A percentile compares a stretch with the other conserved stretches of the same genome.
Conservation (phyloP, 1,140 invertebrate species). For the Tetraneura akinire region DNA sequence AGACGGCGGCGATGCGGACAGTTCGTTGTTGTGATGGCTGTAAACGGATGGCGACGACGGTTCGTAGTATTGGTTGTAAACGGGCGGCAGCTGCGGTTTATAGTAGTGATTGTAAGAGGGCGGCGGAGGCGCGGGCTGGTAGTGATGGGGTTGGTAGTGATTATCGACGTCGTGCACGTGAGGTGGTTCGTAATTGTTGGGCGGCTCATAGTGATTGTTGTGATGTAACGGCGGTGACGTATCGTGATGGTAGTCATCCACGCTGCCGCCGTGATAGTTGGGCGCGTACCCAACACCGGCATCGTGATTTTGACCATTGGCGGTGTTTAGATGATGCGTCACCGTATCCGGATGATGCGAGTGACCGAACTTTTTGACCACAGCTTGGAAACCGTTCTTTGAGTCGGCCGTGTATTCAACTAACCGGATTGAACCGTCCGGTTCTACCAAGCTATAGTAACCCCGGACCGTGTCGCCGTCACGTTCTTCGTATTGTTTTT, state of each 20-base stretch:
- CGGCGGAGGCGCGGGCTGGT: neutral
- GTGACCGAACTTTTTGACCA: constrained; percentile 48
- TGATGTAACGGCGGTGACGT: too few species aligned
- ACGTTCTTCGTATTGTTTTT: constrained; percentile 58
- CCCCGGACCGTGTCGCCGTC: constrained; percentile 55
- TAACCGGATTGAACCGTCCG: constrained; percentile 56
- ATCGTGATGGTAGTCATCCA: neutral
- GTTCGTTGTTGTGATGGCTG: neutral
- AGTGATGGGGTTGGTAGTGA: neutral
- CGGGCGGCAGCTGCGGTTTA: neutral
- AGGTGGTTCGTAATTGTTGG: neutral
- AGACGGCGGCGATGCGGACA: neutral
- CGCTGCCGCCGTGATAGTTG: neutral
- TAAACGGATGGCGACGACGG: neutral
- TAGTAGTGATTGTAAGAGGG: neutral
- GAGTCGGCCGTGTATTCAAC: constrained; percentile 58
- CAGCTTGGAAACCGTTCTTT: constrained; percentile 53
- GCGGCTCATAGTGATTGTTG: neutral
- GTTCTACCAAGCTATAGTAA: constrained; percentile 55
- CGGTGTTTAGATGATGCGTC: constrained; percentile 31
- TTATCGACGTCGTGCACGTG: neutral
- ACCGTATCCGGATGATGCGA: constrained; percentile 44
- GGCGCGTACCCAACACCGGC: constrained; percentile 12
- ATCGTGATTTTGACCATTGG: neutral
- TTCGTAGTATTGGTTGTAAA: constrained; percentile 31